These are phyloP conservation scores for Bubo scandiacus DNA, from an alignment of 2,113 vertebrate species.

Conservation along the genomic window DNA sequence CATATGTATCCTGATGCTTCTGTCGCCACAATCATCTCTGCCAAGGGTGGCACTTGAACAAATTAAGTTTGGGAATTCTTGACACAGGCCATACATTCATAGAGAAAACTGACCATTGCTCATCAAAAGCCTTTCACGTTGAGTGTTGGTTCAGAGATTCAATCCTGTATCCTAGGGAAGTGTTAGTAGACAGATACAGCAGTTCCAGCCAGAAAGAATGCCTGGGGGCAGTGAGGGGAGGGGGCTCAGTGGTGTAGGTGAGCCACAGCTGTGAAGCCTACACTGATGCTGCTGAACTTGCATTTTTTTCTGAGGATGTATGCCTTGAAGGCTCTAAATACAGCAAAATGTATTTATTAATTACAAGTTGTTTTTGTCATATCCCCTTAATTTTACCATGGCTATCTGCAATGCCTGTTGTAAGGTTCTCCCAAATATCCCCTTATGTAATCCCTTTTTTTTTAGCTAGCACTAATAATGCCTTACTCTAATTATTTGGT, in stretches of 20 bases:
- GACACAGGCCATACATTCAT: background rate
- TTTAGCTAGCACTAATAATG: background rate
- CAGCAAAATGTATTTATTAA: background rate
- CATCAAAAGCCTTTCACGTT: background rate
- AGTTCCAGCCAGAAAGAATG: background rate
- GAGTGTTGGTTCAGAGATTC: background rate
- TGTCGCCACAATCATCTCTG: background rate
- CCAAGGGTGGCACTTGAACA: background rate
- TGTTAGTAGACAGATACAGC: background rate
- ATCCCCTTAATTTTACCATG: background rate
- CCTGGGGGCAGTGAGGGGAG: background rate
- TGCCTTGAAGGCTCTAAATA: background rate
- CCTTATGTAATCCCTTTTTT: background rate
- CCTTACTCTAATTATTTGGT: background rate
- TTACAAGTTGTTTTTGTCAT: background rate
- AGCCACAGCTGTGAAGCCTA: background rate
- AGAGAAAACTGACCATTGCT: background rate
- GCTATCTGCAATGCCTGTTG: background rate
- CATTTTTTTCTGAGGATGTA: background rate
- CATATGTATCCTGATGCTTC: background rate
- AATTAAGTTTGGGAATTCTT: background rate
- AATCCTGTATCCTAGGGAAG: background rate
- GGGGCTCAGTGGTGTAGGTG: background rate
- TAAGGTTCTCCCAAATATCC: background rate
- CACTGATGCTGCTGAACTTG: background rate